Evolutionary conservation across 2,888 invertebrate species (phyloP).

Genomic region (Synergus itoensis): DNA sequence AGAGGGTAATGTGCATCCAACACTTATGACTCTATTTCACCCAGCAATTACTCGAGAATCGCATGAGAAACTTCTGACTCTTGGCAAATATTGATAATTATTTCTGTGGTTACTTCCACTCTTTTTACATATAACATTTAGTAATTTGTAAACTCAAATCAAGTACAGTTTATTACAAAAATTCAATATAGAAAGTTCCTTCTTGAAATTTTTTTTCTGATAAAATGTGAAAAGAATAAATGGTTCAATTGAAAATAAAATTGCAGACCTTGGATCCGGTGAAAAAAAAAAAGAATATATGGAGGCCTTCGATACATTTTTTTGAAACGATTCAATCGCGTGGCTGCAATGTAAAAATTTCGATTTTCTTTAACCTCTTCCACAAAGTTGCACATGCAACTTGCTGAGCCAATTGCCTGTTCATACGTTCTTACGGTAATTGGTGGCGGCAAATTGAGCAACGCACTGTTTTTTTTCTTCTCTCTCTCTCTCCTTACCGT

Average conservation of each 20-base stretch:
- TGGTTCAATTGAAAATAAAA: neutral
- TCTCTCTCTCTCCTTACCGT: conserved; percentile 44
- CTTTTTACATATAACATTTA: neutral
- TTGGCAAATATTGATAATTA: conserved; percentile 16
- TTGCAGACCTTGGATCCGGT: neutral
- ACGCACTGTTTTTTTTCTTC: conserved; percentile 49
- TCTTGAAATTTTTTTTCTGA: neutral
- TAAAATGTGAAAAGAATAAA: neutral
- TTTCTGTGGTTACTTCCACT: neutral
- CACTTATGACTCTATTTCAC: conserved; percentile 24
- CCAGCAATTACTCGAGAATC: neutral
- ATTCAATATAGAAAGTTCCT: neutral
- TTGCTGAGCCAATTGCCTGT: conserved; percentile 50
- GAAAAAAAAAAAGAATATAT: neutral
- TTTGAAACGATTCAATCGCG: conserved; percentile 27
- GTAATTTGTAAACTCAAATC: neutral
- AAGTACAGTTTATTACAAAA: neutral
- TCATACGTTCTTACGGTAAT: conserved; percentile 54
- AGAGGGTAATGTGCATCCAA: conserved; percentile 39
- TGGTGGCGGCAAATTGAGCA: conserved; percentile 62
- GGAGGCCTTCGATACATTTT: conserved; percentile 24
- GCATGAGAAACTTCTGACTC: neutral
- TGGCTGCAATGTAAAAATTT: conserved; percentile 22
- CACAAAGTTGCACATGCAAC: conserved; percentile 61
- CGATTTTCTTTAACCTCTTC: conserved; percentile 58